Conservation (phyloP, 2,888 invertebrate species). For the Gastracanthus pulcherrimus region DNA sequence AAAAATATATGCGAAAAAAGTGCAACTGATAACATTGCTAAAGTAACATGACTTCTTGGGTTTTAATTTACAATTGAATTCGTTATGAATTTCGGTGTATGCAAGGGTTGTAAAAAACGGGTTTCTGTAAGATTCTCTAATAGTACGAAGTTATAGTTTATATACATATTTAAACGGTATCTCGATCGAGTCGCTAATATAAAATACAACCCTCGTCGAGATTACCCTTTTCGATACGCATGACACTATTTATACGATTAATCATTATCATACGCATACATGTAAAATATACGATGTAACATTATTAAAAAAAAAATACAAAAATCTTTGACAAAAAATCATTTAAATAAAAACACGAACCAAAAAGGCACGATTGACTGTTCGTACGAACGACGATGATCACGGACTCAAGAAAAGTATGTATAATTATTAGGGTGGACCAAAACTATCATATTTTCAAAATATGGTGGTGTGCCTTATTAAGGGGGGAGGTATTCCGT, state of each 20-base stretch:
- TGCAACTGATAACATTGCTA: background rate
- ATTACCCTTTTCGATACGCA: background rate
- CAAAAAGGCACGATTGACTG: slow-evolving; percentile 36
- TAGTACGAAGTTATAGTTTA: slow-evolving; percentile 37
- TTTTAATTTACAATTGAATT: background rate
- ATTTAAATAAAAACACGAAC: slow-evolving; percentile 15
- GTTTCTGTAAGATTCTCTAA: slow-evolving; percentile 24
- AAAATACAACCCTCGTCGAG: slow-evolving; percentile 12
- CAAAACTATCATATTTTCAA: no score
- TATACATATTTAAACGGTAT: slow-evolving; percentile 38
- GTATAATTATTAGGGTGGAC: no score
- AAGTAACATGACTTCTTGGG: no score
- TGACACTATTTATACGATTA: background rate
- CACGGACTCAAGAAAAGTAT: slow-evolving; percentile 24
- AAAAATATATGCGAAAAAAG: background rate
- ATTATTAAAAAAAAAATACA: slow-evolving; percentile 2
- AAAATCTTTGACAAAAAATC: slow-evolving; percentile 7
- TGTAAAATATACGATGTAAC: slow-evolving; percentile 11
- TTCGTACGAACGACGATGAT: slow-evolving; percentile 29
- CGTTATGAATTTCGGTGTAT: slow-evolving; percentile 13
- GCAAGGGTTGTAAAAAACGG: slow-evolving; percentile 29
- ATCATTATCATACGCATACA: slow-evolving; percentile 23
- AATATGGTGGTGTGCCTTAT: no score
- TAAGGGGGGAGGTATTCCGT: no score
- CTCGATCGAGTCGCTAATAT: slow-evolving; percentile 11